Evolutionary conservation across 2,113 vertebrate genomes (phyloP).

Genomic region (Peromyscus leucopus): DNA sequence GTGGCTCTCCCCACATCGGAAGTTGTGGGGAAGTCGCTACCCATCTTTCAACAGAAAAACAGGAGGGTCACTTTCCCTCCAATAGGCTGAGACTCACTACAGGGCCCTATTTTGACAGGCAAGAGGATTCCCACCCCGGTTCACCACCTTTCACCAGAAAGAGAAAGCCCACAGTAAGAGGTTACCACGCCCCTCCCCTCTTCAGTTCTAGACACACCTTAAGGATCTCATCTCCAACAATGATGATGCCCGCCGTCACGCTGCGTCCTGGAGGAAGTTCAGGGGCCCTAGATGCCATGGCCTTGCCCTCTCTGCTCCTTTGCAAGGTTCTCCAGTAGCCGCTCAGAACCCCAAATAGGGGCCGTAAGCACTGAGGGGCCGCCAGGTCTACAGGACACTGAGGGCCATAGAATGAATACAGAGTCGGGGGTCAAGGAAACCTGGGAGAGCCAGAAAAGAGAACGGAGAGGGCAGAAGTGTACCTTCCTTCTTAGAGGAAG

Average conservation of each 20-base stretch:
- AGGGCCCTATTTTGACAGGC: neutral
- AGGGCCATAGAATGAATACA: slow-evolving; percentile 29
- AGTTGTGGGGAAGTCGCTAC: neutral
- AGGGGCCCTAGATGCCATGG: slow-evolving; percentile 88
- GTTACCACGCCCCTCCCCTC: neutral
- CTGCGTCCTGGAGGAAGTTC: slow-evolving; percentile 67
- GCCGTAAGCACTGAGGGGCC: neutral
- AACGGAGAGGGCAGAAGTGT: slow-evolving; percentile 8
- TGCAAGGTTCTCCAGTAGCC: slow-evolving; percentile 83
- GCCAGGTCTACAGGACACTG: slow-evolving; percentile 71
- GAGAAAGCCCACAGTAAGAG: neutral
- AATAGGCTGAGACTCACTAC: neutral
- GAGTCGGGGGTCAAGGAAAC: slow-evolving; percentile 59
- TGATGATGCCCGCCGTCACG: slow-evolving; percentile 94
- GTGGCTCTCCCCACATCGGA: neutral
- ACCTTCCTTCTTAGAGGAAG: neutral
- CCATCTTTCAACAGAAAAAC: slow-evolving; percentile 25
- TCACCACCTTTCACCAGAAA: neutral
- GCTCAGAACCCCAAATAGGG: slow-evolving; percentile 78
- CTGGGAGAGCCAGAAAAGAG: slow-evolving; percentile 72
- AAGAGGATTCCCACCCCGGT: neutral
- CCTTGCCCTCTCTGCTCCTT: slow-evolving; percentile 81
- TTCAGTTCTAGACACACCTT: slow-evolving; percentile 88
- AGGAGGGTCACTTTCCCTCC: neutral
- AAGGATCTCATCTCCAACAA: slow-evolving; percentile 97